A percentile compares a stretch with the other conserved stretches of the same genome.
phyloP scores from a whole-genome alignment of 2,113 vertebrate genomes.

The Pollachius pollachius region DNA sequence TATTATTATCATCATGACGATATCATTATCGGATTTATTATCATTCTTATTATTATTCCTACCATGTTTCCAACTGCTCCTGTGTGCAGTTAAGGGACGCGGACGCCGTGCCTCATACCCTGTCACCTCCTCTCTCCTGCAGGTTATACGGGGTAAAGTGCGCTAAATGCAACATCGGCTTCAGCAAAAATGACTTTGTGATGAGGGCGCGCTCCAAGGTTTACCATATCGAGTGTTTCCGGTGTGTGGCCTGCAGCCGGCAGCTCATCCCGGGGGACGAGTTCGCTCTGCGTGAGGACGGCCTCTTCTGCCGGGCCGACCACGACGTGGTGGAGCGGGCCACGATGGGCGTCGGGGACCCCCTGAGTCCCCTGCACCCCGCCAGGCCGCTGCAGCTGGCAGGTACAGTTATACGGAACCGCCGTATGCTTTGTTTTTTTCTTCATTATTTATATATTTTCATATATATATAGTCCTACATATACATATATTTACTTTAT shows the following conservation, averaged over 20 bases:
- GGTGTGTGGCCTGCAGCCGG: slow-evolving; percentile 96
- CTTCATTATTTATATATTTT: no score
- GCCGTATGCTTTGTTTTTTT: no score
- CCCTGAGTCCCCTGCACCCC: slow-evolving; percentile 91
- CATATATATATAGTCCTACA: no score
- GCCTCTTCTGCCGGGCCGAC: slow-evolving; percentile 95
- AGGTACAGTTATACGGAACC: slow-evolving; percentile 74
- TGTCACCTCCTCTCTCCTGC: slow-evolving; percentile 12
- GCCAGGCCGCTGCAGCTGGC: slow-evolving; percentile 95
- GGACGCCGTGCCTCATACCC: neutral
- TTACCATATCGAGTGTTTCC: slow-evolving; percentile 99
- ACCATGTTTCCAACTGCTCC: neutral
- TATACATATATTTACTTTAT: no score
- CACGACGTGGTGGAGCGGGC: slow-evolving; percentile 96
- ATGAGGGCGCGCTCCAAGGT: slow-evolving; percentile 96
- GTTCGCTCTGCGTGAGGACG: slow-evolving; percentile 93
- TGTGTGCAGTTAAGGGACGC: no score
- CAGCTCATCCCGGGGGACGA: slow-evolving; percentile 98
- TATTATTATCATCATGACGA: neutral
- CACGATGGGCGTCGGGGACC: slow-evolving; percentile 84
- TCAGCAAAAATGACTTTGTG: slow-evolving; percentile 99
- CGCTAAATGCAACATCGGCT: slow-evolving; percentile 97
- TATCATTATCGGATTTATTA: neutral
- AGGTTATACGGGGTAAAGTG: slow-evolving; percentile 98
- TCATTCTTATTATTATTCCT: neutral